These are phyloP conservation scores for Virgularia gustaviana DNA, from an alignment of 92 coral and sea anemone genomes.

Conservation along the genomic window DNA sequence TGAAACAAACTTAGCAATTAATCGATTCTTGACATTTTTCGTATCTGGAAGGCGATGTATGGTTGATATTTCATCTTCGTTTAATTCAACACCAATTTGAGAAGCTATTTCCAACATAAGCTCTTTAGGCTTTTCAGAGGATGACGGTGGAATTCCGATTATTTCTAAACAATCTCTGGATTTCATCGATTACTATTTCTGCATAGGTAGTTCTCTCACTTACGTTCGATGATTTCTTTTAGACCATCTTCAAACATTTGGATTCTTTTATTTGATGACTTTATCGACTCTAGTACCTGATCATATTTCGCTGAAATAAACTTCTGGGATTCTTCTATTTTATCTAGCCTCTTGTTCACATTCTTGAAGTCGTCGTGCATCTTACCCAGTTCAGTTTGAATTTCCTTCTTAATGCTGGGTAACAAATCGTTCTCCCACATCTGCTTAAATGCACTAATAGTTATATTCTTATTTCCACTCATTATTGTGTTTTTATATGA, in stretches of 20 bases:
- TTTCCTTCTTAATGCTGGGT: conserved; percentile 13
- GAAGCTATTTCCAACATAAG: not conserved
- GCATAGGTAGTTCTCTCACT: no score
- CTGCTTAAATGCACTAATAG: not conserved
- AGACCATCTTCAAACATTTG: not conserved
- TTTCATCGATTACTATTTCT: no score
- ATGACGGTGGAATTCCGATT: not conserved
- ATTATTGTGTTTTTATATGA: not conserved
- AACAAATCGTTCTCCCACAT: conserved; percentile 17
- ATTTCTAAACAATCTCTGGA: not conserved
- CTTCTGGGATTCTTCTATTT: conserved; percentile 13
- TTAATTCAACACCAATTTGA: not conserved
- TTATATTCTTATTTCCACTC: not conserved
- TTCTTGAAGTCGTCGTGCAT: not conserved
- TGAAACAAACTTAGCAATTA: conserved; percentile 45
- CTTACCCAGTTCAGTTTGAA: not conserved
- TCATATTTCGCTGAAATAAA: not conserved
- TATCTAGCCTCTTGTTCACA: not conserved
- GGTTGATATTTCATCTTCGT: conserved; percentile 36
- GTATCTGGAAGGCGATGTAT: conserved; percentile 43
- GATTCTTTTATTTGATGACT: not conserved
- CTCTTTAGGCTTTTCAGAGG: not conserved
- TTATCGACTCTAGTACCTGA: not conserved
- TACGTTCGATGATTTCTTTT: not conserved
- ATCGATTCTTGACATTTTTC: conserved; percentile 33